phyloP scores from a whole-genome alignment of 2,888 invertebrate genomes.

The Temnothorax unifasciatus region DNA sequence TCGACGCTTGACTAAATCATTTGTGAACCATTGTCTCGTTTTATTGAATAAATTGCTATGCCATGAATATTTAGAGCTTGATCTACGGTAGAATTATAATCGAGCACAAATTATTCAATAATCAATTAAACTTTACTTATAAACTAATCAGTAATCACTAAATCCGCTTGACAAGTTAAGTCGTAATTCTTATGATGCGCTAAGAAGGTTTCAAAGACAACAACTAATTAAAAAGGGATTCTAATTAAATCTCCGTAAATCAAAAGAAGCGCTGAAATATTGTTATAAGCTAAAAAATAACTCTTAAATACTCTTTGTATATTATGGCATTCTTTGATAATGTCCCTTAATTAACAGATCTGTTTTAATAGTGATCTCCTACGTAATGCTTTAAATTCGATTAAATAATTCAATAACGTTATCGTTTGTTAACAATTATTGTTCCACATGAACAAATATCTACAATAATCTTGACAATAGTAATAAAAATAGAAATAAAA shows the following conservation, averaged over 20 bases:
- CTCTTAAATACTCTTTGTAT: background rate
- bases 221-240: conserved; percentile 1
- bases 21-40: conserved; percentile 14
- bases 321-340: background rate
- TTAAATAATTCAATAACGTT: background rate
- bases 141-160: conserved; percentile 27
- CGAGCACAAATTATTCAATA: conserved; percentile 6
- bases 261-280: background rate
- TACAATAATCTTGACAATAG: background rate
- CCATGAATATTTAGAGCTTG: background rate
- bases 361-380: background rate
- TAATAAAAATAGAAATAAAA: too few species aligned
- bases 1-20: conserved; percentile 14
- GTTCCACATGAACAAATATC: background rate
- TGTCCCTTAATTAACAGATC: conserved; percentile 9
- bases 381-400: conserved; percentile 20
- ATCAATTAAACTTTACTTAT: background rate
- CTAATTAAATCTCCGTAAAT: conserved; percentile 27
- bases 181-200: background rate
- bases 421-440: background rate
- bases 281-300: background rate
- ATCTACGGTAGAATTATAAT: conserved; percentile 15
- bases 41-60: background rate
- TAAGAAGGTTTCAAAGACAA: background rate
- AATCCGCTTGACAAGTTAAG: background rate